phyloP scores from a whole-genome alignment of 2,888 invertebrate genomes.

The Scaptodrosophila latifasciaeformis region DNA sequence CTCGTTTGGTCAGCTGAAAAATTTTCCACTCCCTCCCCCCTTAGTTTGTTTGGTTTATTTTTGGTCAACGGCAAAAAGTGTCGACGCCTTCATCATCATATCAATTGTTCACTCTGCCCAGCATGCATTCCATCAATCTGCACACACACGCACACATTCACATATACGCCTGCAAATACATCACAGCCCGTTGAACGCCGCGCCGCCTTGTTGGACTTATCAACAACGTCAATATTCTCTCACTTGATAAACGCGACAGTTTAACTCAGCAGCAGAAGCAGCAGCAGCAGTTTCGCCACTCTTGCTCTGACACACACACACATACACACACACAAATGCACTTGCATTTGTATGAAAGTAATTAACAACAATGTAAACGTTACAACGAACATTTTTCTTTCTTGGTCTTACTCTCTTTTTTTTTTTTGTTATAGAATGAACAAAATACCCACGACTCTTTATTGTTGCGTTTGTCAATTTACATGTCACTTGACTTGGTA shows the following conservation, averaged over 20 bases:
- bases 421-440: too few relatives aligned
- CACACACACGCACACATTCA: too few relatives aligned
- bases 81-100: neutral
- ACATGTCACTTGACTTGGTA: neutral
- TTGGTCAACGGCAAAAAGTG: too few relatives aligned
- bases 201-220: neutral
- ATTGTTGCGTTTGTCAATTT: too few relatives aligned
- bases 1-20: slow-evolving; percentile 54
- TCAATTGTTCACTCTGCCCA: neutral
- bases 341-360: slow-evolving; percentile 47
- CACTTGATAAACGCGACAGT: neutral
- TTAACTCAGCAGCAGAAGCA: too few relatives aligned
- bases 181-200: neutral
- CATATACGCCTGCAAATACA: neutral
- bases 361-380: slow-evolving; percentile 45
- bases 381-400: slow-evolving; percentile 11
- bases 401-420: too few relatives aligned
- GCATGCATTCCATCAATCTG: neutral
- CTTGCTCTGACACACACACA: too few relatives aligned
- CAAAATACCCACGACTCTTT: too few relatives aligned
- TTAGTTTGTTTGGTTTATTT: too few relatives aligned
- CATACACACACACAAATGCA: too few relatives aligned
- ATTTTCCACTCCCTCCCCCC: too few relatives aligned
- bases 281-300: too few relatives aligned
- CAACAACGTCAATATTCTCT: neutral